Base-by-base conservation (phyloP, 1,140 invertebrate genomes). In the Caenorhabditis inopinata region DNA sequence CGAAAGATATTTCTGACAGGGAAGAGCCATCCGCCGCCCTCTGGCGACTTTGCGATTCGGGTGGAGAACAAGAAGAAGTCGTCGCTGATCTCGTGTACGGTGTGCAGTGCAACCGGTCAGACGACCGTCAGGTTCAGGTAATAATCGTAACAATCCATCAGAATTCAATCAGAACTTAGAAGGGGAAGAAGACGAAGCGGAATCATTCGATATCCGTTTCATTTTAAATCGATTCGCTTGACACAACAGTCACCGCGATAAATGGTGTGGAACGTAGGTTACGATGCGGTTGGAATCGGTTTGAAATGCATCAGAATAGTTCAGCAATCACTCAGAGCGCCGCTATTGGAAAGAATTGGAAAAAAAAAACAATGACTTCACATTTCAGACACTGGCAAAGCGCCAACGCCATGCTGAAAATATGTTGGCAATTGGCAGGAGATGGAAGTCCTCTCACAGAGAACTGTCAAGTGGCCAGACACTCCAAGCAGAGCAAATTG, bases 1-100 rank as follows among this genome's bases (percentile, higher is more conserved):
- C 18, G 58, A 68, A 68, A 68, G 58, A 42, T 68, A 18, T 68
- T 68, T 68, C 27, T 68, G 32, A 42, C 32, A 38, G 58, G 58
- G n/a, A 68, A 68, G 23, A 68, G 58, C 27, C 58, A 32, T 5
- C 58, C 58, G 3, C 58, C 58, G 14, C 58, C 58, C 18, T 68
- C 58, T 68, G 58, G 58, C 35, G 38, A 68, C 32, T 68, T 38
- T 68, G 58, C 58, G 58, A 68, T 68, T 68, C 58, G 58, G 38
- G 58, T 68, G 2, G 58, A 68, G 32, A 68, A 68, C 21, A 68
- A 68, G n/a, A 68, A 38, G 32, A 68, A 68, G n/a, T 68, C 58
- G 1, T 68, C 58, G 25, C 12, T 68, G 58, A 68, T 68, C 12
- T 68, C 58, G 12, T 68, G 58, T 16, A 32, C 58, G 5, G 58